Evolutionary conservation across 1,140 invertebrate genomes (phyloP).

Genomic region (Planococcus citri): DNA sequence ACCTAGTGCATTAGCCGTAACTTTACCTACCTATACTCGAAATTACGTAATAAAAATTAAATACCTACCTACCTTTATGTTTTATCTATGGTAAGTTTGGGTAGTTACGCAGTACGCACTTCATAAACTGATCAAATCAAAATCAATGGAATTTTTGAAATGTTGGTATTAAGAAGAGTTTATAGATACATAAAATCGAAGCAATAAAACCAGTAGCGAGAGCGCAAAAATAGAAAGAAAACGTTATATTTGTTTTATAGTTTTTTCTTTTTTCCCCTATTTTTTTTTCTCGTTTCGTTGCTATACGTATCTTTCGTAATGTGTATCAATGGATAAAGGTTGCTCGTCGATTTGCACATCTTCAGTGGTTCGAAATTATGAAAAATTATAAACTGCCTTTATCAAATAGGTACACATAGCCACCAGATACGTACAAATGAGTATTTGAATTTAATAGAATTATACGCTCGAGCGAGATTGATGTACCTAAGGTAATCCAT

Average conservation of each 20-base stretch:
- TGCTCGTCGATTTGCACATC: neutral
- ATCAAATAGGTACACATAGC: too few relatives aligned
- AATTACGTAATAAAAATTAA: too few relatives aligned
- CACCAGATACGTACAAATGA: too few relatives aligned
- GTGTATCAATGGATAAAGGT: neutral
- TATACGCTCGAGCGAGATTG: too few relatives aligned
- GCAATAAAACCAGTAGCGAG: neutral
- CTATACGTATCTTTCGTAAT: neutral
- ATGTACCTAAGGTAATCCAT: too few relatives aligned
- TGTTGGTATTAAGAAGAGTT: neutral
- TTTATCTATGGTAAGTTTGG: too few relatives aligned
- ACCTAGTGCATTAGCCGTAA: too few relatives aligned
- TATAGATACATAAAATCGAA: neutral
- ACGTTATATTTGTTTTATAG: neutral
- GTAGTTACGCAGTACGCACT: too few relatives aligned
- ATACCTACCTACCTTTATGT: too few relatives aligned
- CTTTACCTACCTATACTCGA: too few relatives aligned
- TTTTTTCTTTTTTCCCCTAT: neutral
- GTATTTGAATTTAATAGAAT: too few relatives aligned
- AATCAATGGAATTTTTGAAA: neutral
- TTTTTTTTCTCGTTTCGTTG: neutral
- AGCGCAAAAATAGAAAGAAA: conserved; percentile 3
- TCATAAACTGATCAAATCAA: neutral
- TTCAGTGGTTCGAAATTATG: neutral
- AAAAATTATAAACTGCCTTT: neutral